Evolutionary conservation across 2,888 invertebrate genomes (phyloP).

Genomic region (Argyresthia albistria): DNA sequence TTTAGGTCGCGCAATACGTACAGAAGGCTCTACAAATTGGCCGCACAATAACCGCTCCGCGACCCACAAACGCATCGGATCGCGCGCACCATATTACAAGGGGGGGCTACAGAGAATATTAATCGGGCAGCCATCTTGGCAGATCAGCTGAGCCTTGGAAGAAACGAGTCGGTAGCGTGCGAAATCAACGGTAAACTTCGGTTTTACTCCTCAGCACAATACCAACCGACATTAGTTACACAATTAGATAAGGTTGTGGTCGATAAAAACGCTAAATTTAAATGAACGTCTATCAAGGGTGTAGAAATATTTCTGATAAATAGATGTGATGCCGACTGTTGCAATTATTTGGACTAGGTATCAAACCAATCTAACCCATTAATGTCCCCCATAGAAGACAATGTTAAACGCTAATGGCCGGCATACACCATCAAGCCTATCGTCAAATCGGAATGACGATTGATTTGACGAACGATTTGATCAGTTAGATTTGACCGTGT

Average conservation of each 20-base stretch:
- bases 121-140: conserved; percentile 16
- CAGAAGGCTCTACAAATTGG: too few relatives aligned
- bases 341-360: too few relatives aligned
- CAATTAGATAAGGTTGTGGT: background rate
- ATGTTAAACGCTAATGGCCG: too few relatives aligned
- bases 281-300: too few relatives aligned
- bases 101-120: conserved; percentile 39
- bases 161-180: background rate
- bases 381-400: too few relatives aligned
- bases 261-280: background rate
- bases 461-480: too few relatives aligned
- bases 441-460: too few relatives aligned
- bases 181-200: background rate
- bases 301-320: too few relatives aligned
- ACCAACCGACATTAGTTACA: background rate
- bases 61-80: conserved; percentile 48
- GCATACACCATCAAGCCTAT: too few relatives aligned
- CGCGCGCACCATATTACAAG: conserved; percentile 18
- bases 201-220: background rate
- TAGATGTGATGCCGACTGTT: too few relatives aligned
- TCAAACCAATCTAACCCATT: too few relatives aligned
- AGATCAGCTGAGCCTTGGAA: conserved; percentile 8
- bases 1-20: background rate
- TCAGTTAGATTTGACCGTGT: too few relatives aligned
- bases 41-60: conserved; percentile 32